Evolutionary conservation across 2,113 vertebrate species (phyloP).

Genomic region (Nothocercus nigrocapillus): DNA sequence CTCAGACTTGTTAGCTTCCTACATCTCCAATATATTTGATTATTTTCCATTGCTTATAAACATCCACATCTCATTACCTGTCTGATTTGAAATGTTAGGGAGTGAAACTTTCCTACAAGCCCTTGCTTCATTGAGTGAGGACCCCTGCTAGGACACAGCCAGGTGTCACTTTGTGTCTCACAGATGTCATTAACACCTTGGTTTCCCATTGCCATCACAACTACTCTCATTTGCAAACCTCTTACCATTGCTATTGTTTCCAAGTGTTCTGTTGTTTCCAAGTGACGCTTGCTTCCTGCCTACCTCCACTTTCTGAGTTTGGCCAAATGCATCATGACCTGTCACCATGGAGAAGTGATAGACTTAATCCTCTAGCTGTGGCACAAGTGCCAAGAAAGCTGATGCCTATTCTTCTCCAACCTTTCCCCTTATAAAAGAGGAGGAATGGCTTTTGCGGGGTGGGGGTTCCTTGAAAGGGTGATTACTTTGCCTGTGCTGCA

Average conservation of each 20-base stretch:
- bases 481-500: neutral
- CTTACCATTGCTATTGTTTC: neutral
- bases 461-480: neutral
- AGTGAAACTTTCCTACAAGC: neutral
- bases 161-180: neutral
- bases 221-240: neutral
- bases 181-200: neutral
- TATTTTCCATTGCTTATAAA: neutral
- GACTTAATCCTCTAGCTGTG: neutral
- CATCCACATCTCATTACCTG: neutral
- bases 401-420: neutral
- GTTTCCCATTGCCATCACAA: neutral
- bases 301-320: neutral
- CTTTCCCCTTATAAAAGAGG: neutral
- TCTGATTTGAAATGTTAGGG: neutral
- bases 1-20: neutral
- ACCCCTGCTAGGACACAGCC: neutral
- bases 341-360: neutral
- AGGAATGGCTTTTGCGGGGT: neutral
- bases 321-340: neutral
- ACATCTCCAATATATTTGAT: neutral
- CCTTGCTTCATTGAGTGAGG: neutral
- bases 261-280: fast-evolving
- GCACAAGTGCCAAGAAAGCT: neutral
- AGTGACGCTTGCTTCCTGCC: neutral